phyloP scores from a whole-genome alignment of 2,797 vertebrate genomes.

The Apogon hyalosoma region DNA sequence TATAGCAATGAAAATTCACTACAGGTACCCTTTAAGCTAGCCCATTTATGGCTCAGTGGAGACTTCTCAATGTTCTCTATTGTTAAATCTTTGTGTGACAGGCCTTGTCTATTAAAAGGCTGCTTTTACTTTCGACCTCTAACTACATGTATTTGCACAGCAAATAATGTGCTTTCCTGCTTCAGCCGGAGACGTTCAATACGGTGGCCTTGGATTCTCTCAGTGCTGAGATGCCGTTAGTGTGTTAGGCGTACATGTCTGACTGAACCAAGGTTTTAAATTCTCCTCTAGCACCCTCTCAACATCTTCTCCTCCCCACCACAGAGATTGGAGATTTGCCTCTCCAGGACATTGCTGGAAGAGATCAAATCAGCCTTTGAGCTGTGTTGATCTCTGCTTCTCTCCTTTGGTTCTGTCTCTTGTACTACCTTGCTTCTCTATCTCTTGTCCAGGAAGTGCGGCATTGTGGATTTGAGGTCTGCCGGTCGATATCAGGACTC shows the following conservation, averaged over 20 bases:
- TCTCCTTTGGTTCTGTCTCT: constrained; percentile 46
- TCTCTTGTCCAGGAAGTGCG: constrained; percentile 45
- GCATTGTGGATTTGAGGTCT: constrained; percentile 21
- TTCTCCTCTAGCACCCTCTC: constrained; percentile 3
- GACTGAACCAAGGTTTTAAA: constrained; percentile 18
- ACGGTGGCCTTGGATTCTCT: not conserved
- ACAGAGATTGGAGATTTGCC: constrained; percentile 10
- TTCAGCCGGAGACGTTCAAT: not conserved
- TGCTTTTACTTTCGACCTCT: too few species aligned
- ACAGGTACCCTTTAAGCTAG: too few species aligned
- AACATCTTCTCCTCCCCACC: constrained; percentile 1
- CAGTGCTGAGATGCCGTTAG: constrained; percentile 10
- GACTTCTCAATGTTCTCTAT: too few species aligned
- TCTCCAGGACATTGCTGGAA: constrained; percentile 37
- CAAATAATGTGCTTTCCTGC: not conserved
- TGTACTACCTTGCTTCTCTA: constrained; percentile 31
- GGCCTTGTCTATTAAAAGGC: too few species aligned
- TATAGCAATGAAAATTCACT: too few species aligned
- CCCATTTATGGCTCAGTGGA: too few species aligned
- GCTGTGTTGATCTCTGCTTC: constrained; percentile 56
- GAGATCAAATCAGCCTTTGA: constrained; percentile 64
- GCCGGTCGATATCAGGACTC: constrained; percentile 31
- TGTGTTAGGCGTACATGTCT: constrained; percentile 6
- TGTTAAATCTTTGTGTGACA: too few species aligned
- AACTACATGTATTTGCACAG: too few species aligned